Evolutionary conservation across 2,888 invertebrate genomes (phyloP), one percentile per base, ranked within the genome.

Genomic region (Diachrysia chrysitis): DNA sequence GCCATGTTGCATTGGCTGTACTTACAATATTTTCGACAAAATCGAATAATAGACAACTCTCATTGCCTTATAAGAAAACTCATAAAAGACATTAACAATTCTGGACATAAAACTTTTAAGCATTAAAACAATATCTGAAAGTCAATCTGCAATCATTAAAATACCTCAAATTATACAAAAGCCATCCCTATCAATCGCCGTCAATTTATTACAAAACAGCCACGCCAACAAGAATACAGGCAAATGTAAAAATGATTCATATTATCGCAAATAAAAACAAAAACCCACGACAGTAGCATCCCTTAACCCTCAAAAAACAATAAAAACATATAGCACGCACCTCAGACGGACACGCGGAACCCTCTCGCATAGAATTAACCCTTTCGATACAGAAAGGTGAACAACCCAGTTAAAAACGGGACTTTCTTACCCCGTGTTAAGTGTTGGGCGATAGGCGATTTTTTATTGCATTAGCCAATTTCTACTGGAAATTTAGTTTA

Each of bases 331-430:
- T 87, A 89, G 88, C 89, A 90, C 89, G 92, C 92, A 90, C 88
- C 88, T 88, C 88, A 88, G 88, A 89, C 88, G 85, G 83, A 87
- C 86, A 93, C 88, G 89, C 82, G 86, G 90, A 90, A 91, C 93
- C 94, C 93, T 92, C 90, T 72, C 76, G 77, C 79, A 75, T 89
- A 90, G 92, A 93, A 92, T 93, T 94, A 93, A 94, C 94, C 94
- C 94, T 94, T 93, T 93, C 90, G 90, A 89, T 91, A 88, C 83
- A 81, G 85, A 85, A 90, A 94, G 94, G 94, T 94, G 95, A 95
- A 95, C 93, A 94, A 94, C 94, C 95, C 92, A 87, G 88, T 86
- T 90, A 85, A 89, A 91, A 92, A 90, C 81, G 89, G 91, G 89
- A 90, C 91, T 89, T 90, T 85, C 90, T 87, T 87, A 81, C 79